phyloP scores from a whole-genome alignment of 2,113 vertebrate species.

The Callaeas wilsoni region DNA sequence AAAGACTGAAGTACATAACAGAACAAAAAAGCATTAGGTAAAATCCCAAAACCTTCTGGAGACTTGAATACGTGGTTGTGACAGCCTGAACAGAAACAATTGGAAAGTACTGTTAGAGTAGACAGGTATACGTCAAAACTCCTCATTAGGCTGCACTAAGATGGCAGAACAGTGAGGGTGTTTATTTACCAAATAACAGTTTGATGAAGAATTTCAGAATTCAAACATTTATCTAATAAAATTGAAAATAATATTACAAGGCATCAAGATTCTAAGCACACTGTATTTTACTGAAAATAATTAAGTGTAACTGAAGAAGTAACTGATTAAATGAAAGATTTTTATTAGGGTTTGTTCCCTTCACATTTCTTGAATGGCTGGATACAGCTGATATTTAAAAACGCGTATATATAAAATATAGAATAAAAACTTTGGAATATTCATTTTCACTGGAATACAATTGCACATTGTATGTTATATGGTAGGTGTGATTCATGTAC shows the following conservation, averaged over 20 bases:
- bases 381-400: not conserved
- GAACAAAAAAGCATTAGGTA: not conserved
- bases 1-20: not conserved
- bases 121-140: not conserved
- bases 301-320: not conserved
- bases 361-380: not conserved
- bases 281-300: not conserved
- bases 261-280: not conserved
- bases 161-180: not conserved
- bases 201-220: not conserved
- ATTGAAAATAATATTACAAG: not conserved
- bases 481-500: not conserved
- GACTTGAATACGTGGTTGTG: not conserved
- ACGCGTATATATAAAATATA: not conserved
- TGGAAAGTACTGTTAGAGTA: not conserved
- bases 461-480: rapidly evolving
- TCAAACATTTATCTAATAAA: not conserved
- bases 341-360: not conserved
- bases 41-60: not conserved
- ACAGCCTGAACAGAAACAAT: not conserved
- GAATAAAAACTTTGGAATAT: not conserved
- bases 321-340: not conserved
- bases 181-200: not conserved
- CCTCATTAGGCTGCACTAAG: not conserved
- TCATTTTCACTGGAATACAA: not conserved